phyloP scores from a whole-genome alignment of 2,888 invertebrate species.

The Morpho achilles region DNA sequence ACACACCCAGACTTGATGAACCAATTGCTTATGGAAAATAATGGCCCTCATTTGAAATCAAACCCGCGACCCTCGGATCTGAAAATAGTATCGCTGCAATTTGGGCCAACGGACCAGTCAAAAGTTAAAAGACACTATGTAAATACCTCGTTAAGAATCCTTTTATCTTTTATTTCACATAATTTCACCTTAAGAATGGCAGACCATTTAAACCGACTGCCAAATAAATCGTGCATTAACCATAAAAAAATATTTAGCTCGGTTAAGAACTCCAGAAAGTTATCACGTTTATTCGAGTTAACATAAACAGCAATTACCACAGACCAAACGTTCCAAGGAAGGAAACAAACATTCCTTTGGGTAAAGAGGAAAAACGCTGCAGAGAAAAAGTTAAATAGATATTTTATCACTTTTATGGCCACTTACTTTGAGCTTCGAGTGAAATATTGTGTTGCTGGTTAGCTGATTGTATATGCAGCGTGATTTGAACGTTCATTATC shows the following conservation, averaged over 20 bases:
- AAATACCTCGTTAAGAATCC: no score
- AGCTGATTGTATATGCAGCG: slow-evolving; percentile 26
- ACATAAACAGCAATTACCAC: slow-evolving; percentile 70
- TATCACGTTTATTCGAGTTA: slow-evolving; percentile 41
- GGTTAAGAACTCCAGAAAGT: slow-evolving; percentile 25
- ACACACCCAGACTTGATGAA: no score
- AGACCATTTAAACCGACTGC: no score
- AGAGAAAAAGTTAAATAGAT: slow-evolving; percentile 69
- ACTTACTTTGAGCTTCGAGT: slow-evolving; percentile 61
- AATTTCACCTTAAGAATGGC: no score
- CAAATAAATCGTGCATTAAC: slow-evolving; percentile 7
- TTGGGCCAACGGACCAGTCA: no score
- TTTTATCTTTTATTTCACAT: no score
- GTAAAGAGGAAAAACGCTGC: slow-evolving; percentile 45
- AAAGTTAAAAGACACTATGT: no score
- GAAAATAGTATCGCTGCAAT: no score
- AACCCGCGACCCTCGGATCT: no score
- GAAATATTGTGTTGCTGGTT: slow-evolving; percentile 44
- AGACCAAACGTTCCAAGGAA: slow-evolving; percentile 59
- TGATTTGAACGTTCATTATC: slow-evolving; percentile 28
- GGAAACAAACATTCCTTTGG: slow-evolving; percentile 53
- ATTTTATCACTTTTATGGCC: slow-evolving; percentile 76
- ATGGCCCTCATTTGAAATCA: no score
- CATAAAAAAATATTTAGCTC: slow-evolving; percentile 14
- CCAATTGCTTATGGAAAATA: no score